Percentiles rank a stretch among this genome's conserved stretches.
phyloP scores from a whole-genome alignment of 2,797 vertebrate genomes.

The Sus cebifrons region DNA sequence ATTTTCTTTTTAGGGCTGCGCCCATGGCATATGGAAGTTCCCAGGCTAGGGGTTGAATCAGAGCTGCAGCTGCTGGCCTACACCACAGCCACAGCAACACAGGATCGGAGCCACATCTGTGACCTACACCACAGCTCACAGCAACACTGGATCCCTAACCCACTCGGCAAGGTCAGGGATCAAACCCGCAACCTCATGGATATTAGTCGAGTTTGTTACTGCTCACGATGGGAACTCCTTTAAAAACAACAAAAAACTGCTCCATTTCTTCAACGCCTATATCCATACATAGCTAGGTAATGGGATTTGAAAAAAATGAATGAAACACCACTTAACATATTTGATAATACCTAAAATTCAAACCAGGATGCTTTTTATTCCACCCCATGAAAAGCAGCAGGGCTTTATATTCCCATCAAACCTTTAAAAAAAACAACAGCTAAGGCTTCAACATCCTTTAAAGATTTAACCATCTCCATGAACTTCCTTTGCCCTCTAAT shows the following conservation, averaged over 20 bases:
- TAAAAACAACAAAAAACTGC: neutral
- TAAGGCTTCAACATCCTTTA: conserved; percentile 22
- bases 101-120: too few relatives aligned
- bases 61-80: too few relatives aligned
- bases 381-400: conserved; percentile 60
- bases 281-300: neutral
- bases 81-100: too few relatives aligned
- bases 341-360: conserved; percentile 74
- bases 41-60: too few relatives aligned
- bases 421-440: conserved; percentile 74
- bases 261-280: neutral
- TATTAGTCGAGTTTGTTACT: too few relatives aligned
- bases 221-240: too few relatives aligned
- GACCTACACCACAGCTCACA: too few relatives aligned
- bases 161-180: too few relatives aligned
- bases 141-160: too few relatives aligned
- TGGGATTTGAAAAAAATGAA: conserved; percentile 65
- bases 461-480: conserved; percentile 81
- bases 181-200: too few relatives aligned
- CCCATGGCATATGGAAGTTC: too few relatives aligned
- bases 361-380: conserved; percentile 57
- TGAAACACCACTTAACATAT: conserved; percentile 20
- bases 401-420: conserved; percentile 61
- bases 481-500: conserved; percentile 85
- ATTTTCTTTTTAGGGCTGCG: too few relatives aligned